Conservation (phyloP, 2,113 vertebrate genomes). For the Leptocoma aspasia region DNA sequence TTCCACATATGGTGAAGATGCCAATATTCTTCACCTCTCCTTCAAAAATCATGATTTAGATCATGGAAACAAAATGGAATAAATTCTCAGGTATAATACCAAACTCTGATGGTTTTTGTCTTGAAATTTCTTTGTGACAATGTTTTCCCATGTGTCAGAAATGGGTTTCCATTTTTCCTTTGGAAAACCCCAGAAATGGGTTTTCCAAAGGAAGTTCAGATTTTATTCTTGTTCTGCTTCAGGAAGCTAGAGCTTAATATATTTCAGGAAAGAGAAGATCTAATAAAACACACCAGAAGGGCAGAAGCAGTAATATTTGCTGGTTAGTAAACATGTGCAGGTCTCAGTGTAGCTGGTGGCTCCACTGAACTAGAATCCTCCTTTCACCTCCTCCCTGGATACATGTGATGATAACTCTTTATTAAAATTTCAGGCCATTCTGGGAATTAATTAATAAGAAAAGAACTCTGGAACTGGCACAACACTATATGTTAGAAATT, state of each 20-base stretch:
- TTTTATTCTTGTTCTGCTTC: neutral
- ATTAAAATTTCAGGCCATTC: neutral
- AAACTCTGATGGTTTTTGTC: neutral
- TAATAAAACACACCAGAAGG: neutral
- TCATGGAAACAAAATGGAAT: neutral
- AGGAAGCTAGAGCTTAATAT: neutral
- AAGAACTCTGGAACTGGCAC: neutral
- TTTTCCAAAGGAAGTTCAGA: neutral
- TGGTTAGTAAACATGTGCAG: neutral
- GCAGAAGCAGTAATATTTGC: neutral
- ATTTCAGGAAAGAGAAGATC: neutral
- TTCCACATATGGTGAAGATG: neutral
- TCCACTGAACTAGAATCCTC: neutral
- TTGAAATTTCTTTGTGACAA: neutral
- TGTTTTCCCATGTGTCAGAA: rapidly evolving
- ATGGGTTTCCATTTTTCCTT: neutral
- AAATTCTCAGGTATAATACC: too few relatives aligned
- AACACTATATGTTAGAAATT: neutral
- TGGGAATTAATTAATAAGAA: neutral
- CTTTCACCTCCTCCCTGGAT: neutral
- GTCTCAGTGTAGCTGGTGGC: neutral
- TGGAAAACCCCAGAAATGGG: neutral
- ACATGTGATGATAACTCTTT: neutral
- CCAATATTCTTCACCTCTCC: neutral
- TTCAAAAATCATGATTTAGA: neutral